A percentile compares a stretch with the other conserved stretches of the same genome.
Conservation (phyloP, 2,113 vertebrate species). For the Tetraodon nigroviridis region DNA sequence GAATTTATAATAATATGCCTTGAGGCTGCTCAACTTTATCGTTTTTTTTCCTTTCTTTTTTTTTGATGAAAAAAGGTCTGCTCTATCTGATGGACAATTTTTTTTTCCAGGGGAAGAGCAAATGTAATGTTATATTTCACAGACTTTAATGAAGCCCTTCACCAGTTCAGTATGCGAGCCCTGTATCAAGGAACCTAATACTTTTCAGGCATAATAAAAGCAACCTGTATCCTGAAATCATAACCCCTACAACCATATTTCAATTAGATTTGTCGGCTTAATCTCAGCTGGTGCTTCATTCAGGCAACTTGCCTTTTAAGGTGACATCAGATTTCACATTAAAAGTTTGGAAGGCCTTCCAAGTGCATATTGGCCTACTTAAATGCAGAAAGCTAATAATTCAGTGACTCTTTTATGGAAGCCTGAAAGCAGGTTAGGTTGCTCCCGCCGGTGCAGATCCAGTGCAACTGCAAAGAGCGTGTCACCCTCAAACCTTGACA, state of each 20-base stretch:
- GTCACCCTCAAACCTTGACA: constrained; percentile 5
- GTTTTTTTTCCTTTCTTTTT: no score
- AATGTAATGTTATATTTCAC: not conserved
- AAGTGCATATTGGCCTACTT: constrained; percentile 22
- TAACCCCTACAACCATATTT: not conserved
- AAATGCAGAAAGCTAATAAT: constrained; percentile 27
- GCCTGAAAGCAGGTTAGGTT: constrained; percentile 17
- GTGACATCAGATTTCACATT: constrained; percentile 46
- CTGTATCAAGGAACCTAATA: no score
- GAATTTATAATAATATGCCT: not conserved
- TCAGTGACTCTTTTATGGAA: constrained; percentile 19
- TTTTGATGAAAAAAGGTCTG: not conserved
- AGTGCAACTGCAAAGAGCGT: constrained; percentile 15
- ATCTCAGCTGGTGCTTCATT: constrained; percentile 8
- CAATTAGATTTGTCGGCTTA: not conserved
- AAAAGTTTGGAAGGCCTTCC: constrained; percentile 36
- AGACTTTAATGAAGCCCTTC: no score
- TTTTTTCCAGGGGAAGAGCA: no score
- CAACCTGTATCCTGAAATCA: not conserved
- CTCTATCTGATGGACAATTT: no score
- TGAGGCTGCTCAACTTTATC: no score
- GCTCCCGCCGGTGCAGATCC: constrained; percentile 10
- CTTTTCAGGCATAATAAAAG: no score
- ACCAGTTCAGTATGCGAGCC: no score
- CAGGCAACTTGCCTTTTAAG: constrained; percentile 5